These are phyloP conservation scores for Vollenhovia emeryi DNA, from an alignment of 1,140 invertebrate species.

Conservation along the genomic window DNA sequence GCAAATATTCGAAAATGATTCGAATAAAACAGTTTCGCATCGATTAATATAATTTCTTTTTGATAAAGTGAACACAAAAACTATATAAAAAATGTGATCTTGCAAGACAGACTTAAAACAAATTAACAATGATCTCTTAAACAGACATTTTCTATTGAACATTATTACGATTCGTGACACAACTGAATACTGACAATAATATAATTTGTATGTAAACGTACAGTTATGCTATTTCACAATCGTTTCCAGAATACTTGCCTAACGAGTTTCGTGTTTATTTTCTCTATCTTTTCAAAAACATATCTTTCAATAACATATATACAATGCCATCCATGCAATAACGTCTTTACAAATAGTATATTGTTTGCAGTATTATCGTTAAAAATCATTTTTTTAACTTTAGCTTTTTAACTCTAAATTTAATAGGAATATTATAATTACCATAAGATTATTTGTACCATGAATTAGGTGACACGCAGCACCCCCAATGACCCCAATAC, in stretches of 20 bases:
- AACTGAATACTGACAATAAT: neutral
- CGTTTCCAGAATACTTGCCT: slow-evolving; percentile 65
- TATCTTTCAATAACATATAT: slow-evolving; percentile 26
- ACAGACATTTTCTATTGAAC: neutral
- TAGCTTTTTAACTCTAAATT: slow-evolving; percentile 75
- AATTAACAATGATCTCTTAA: neutral
- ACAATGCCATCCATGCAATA: slow-evolving; percentile 64
- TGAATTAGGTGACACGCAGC: slow-evolving; percentile 81
- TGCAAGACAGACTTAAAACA: neutral
- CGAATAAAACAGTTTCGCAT: neutral
- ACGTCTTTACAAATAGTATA: slow-evolving; percentile 72
- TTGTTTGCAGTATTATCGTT: slow-evolving; percentile 63
- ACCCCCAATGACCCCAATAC: slow-evolving; percentile 75
- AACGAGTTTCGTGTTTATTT: slow-evolving; percentile 20
- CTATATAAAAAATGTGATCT: neutral
- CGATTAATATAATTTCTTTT: neutral
- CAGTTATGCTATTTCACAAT: neutral
- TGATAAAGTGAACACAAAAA: neutral
- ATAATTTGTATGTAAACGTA: neutral
- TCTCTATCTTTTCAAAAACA: slow-evolving; percentile 1
- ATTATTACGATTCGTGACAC: neutral
- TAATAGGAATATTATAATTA: slow-evolving; percentile 82
- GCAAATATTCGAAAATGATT: slow-evolving; percentile 56
- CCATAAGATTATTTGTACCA: slow-evolving; percentile 82
- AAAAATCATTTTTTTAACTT: slow-evolving; percentile 73